These are phyloP conservation scores for Tangara arthus DNA, from an alignment of 2,797 vertebrate genomes.

Conservation along the genomic window DNA sequence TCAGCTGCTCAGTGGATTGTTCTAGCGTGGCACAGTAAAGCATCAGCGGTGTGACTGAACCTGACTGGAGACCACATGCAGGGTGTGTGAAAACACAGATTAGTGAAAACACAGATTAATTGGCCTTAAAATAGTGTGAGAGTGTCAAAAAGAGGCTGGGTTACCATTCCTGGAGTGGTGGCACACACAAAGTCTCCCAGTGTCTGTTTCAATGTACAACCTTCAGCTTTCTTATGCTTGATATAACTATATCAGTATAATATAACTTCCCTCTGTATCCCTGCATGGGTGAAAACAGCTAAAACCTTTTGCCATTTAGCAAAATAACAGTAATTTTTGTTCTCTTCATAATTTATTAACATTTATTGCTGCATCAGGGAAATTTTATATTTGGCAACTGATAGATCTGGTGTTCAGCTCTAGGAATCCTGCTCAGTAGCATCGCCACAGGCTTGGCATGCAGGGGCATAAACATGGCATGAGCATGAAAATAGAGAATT, in stretches of 20 bases:
- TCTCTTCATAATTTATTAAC: not conserved
- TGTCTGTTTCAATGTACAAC: not conserved
- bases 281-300: not conserved
- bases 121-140: not conserved
- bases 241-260: not conserved
- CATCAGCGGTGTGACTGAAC: not conserved
- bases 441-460: not conserved
- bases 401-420: not conserved
- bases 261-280: not conserved
- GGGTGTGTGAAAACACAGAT: not conserved
- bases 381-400: not conserved
- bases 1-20: not conserved
- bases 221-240: not conserved
- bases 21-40: not conserved
- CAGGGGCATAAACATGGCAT: not conserved
- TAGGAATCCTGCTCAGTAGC: not conserved
- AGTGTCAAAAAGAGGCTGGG: not conserved
- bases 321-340: not conserved
- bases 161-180: not conserved
- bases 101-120: not conserved
- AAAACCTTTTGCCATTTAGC: not conserved
- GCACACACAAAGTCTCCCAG: not conserved
- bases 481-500: not conserved
- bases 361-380: not conserved
- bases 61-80: not conserved